Percentiles rank a stretch among this genome's conserved stretches.
phyloP scores from a whole-genome alignment of 2,113 vertebrate genomes.

The Nansenia antarctica region DNA sequence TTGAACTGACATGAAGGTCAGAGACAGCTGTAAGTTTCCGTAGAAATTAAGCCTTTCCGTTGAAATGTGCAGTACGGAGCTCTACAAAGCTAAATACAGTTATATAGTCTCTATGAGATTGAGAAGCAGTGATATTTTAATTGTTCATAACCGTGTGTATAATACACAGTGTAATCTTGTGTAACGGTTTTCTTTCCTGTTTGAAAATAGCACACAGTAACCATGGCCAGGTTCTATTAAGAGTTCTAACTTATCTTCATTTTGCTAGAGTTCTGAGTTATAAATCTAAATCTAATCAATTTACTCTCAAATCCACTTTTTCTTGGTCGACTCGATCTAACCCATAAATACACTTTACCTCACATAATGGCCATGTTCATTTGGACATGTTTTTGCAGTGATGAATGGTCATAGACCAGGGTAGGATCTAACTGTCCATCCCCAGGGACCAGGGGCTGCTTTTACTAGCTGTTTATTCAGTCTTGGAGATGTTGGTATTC shows the following conservation, averaged over 20 bases:
- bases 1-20: slow-evolving; percentile 52
- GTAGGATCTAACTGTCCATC: no score
- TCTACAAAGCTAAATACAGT: background rate
- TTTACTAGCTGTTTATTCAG: slow-evolving; percentile 9
- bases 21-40: slow-evolving; percentile 30
- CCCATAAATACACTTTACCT: background rate
- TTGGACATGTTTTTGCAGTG: background rate
- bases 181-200: no score
- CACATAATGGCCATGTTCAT: background rate
- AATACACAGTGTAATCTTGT: no score
- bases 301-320: background rate
- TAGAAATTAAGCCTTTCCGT: background rate
- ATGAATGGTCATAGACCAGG: background rate
- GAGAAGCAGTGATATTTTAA: no score
- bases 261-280: no score
- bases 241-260: no score
- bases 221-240: no score
- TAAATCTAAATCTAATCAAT: background rate
- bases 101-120: background rate
- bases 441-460: slow-evolving; percentile 4
- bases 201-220: no score
- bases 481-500: slow-evolving; percentile 28
- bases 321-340: background rate
- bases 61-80: background rate
- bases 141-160: no score